Base-by-base conservation (phyloP, 2,113 vertebrate species). In the Globicephala melas region DNA sequence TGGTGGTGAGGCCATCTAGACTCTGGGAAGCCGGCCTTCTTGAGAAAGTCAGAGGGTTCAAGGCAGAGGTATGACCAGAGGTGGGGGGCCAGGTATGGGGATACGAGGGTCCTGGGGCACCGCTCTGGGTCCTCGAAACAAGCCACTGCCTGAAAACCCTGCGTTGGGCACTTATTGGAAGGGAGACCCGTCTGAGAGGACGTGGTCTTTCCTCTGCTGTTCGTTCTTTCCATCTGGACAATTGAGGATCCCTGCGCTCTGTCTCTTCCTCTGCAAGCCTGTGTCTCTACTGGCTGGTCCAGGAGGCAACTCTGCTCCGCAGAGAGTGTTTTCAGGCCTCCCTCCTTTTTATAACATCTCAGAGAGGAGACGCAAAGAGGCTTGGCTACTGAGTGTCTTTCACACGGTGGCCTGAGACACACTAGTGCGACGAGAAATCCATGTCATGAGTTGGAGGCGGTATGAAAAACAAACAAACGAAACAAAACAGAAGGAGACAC, bases 61-160 rank as follows among this genome's bases (percentile, higher is more conserved):
- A 44, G 26, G 25, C 8, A 53, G 33, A 77, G 62, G 8, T 1
- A 0, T 5, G 0, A 17, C 68, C 5, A 2, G 5, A 6, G 9
- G 44, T 6, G 17, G 14, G 53, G 65, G 58, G 23, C 12, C 13
- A 55, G 14, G 7, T 31, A 23, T 50, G 63, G 50, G 36, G 12
- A 23, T 13, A 6, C 81, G 21, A 62, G 38, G 13, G 3, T 73
- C 47, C n/a, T 28, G 31, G 9, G 2, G 28, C 4, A 67, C 25
- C 10, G 41, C 26, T 53, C 58, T 31, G 68, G 62, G 11, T 50
- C 4, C 36, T 5, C 3, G 18, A 93, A 38, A 50, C 33, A 85
- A 93, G 71, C 58, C 20, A 41, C 50, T 21, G 25, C 31, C 68
- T 91, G 84, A 8, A 85, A 81, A 89, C 23, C 41, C 41, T 15